phyloP scores from a whole-genome alignment of 2,113 vertebrate genomes.

The Sinosuthora webbiana region DNA sequence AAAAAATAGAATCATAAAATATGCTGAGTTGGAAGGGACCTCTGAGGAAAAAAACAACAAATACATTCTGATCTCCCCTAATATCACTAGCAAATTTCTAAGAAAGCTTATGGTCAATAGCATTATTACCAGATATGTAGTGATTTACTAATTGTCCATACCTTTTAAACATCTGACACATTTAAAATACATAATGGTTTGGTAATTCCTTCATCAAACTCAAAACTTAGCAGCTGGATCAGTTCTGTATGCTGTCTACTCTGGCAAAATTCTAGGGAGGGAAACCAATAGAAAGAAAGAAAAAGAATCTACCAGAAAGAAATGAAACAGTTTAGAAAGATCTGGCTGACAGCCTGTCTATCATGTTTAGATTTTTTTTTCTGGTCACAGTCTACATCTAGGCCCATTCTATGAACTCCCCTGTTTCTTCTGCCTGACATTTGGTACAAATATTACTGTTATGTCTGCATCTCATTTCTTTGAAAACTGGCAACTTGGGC shows the following conservation, averaged over 20 bases:
- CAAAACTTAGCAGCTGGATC: not conserved
- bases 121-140: not conserved
- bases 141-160: not conserved
- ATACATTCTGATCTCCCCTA: not conserved
- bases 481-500: slow-evolving; percentile 74
- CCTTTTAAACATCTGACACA: not conserved
- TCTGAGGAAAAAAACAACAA: not conserved
- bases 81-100: not conserved
- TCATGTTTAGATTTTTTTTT: slow-evolving; percentile 9
- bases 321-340: slow-evolving; percentile 1
- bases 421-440: slow-evolving; percentile 63
- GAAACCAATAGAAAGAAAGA: not conserved
- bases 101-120: not conserved
- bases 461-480: slow-evolving; percentile 69
- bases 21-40: not conserved
- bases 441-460: slow-evolving; percentile 71
- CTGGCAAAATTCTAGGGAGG: not conserved
- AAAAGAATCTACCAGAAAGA: not conserved
- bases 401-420: slow-evolving; percentile 42
- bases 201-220: not conserved
- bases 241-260: not conserved
- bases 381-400: not conserved
- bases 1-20: not conserved
- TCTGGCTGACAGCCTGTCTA: slow-evolving; percentile 22
- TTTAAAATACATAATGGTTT: not conserved